A percentile compares a stretch with the other conserved stretches of the same genome.
These are phyloP conservation scores for Limenitis camilla DNA, from an alignment of 2,888 invertebrate genomes.

Conservation along the genomic window DNA sequence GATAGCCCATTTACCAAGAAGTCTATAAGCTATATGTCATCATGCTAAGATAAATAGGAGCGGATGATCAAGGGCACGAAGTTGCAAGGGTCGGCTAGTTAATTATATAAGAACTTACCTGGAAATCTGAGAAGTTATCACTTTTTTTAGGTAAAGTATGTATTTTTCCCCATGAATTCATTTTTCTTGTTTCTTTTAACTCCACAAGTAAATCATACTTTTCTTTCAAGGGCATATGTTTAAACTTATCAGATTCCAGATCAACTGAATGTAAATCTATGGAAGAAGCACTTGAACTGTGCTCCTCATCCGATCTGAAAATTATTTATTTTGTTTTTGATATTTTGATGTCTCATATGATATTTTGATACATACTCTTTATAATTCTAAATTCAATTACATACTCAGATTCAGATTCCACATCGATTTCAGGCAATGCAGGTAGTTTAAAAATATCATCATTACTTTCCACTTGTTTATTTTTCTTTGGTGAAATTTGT, in stretches of 20 bases:
- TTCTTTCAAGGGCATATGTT: slow-evolving; percentile 87
- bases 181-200: slow-evolving; percentile 92
- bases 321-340: background rate
- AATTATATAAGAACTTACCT: slow-evolving; percentile 40
- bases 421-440: slow-evolving; percentile 46
- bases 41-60: too few relatives aligned
- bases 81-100: too few relatives aligned
- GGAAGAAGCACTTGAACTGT: slow-evolving; percentile 52
- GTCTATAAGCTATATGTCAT: too few relatives aligned
- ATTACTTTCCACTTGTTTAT: slow-evolving; percentile 36
- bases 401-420: slow-evolving; percentile 66
- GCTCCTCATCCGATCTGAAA: slow-evolving; percentile 61
- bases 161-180: slow-evolving; percentile 89
- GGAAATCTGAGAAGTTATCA: slow-evolving; percentile 79
- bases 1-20: too few relatives aligned
- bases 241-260: slow-evolving; percentile 85
- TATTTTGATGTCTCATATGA: background rate
- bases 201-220: slow-evolving; percentile 94
- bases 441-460: slow-evolving; percentile 82
- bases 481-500: slow-evolving; percentile 66
- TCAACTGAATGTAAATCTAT: slow-evolving; percentile 85
- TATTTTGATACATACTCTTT: background rate
- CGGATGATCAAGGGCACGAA: too few relatives aligned
- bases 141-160: slow-evolving; percentile 87
- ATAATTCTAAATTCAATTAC: slow-evolving; percentile 28